These are phyloP conservation scores for Morus bassanus DNA, from an alignment of 2,797 vertebrate species.

Conservation along the genomic window DNA sequence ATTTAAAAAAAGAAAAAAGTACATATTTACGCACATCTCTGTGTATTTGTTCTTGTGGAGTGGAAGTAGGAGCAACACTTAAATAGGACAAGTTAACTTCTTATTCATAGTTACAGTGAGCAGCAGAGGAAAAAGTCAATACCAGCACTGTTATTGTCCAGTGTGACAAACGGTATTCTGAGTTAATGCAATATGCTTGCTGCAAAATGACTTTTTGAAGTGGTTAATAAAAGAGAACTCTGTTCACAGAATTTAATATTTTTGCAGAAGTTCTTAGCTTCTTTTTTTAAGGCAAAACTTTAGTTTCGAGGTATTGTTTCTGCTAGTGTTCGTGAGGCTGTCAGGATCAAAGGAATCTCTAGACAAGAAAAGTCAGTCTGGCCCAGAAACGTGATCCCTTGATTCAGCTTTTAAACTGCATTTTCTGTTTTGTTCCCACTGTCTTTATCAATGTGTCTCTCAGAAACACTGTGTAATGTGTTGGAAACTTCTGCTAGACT, in stretches of 20 bases:
- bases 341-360: neutral
- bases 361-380: neutral
- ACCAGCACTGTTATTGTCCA: neutral
- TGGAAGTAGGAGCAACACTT: neutral
- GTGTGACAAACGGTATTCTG: constrained; percentile 45
- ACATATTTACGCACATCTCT: neutral
- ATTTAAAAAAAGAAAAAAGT: neutral
- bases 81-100: neutral
- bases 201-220: constrained; percentile 57
- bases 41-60: neutral
- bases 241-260: constrained; percentile 43
- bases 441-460: neutral
- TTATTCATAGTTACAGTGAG: neutral
- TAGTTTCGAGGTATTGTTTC: neutral
- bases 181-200: neutral
- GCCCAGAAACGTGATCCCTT: neutral
- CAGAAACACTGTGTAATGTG: neutral
- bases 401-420: neutral
- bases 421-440: neutral
- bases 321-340: neutral
- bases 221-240: constrained; percentile 41
- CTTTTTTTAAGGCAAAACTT: neutral
- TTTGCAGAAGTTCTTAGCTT: neutral
- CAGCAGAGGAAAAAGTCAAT: neutral
- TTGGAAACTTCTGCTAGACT: neutral